Evolutionary conservation across 2,797 vertebrate species (phyloP).

Genomic region (Cygnus olor): DNA sequence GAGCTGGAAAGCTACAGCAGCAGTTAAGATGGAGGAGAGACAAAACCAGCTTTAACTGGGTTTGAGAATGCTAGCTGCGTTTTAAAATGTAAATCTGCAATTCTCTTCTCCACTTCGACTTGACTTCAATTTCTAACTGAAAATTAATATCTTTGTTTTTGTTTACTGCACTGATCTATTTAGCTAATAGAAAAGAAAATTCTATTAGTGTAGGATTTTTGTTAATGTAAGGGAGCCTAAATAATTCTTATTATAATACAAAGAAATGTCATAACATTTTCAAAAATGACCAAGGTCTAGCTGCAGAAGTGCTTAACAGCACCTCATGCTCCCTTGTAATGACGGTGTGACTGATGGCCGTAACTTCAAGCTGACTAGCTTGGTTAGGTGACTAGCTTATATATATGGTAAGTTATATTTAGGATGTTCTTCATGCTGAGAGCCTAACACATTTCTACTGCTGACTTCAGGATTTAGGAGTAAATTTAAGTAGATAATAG

Average conservation of each 20-base stretch:
- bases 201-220: background rate
- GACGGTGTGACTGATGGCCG: background rate
- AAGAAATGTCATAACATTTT: background rate
- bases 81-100: background rate
- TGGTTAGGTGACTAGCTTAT: background rate
- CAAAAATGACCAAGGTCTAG: background rate
- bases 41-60: accelerated
- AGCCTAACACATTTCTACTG: background rate
- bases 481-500: background rate
- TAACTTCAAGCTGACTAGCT: background rate
- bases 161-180: background rate
- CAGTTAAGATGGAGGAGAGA: background rate
- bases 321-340: background rate
- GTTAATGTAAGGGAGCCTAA: background rate
- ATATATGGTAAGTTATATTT: background rate
- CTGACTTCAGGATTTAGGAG: background rate
- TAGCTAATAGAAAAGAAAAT: background rate
- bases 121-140: background rate
- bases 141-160: background rate
- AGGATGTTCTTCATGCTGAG: background rate
- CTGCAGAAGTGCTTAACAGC: background rate
- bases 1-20: background rate
- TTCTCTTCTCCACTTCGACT: background rate
- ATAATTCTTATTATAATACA: background rate
- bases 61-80: background rate